Evolutionary conservation across 2,113 vertebrate genomes (phyloP), one percentile per base, ranked within the genome.

Genomic region (Eurypyga helias): DNA sequence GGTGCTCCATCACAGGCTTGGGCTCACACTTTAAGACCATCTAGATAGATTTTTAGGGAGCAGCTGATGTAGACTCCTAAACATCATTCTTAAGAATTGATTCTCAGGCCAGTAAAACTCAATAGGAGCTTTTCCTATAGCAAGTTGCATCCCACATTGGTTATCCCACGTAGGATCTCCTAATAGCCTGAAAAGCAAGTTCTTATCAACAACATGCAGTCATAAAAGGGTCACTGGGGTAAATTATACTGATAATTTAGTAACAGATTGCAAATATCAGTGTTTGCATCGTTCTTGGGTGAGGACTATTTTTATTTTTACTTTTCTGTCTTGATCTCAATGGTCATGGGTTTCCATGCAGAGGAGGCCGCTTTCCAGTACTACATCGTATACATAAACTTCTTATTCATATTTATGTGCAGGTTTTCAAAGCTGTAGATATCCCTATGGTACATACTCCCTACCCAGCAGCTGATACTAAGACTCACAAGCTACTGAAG

Each of bases 1-100:
- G 3, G 12, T 24, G 28, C 5, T 49, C 24, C 61, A 0, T 14
- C 2, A 1, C 20, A 86, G 38, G 38, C 5, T 33, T 64, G 24
- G 26, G 38, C 4, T 34, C 29, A 33, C 3, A 7, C 16, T 61
- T 49, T 15, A 61, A 57, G 28, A 33, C 5, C 61, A 82, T 55
- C 76, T 1, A 75, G 16, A 19, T 21, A 21, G 34, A 79, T 58
- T 66, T 92, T 90, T 48, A 60, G 41, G 20, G 18, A 86, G 16
- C 12, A 86, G 49, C 6, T 87, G 54, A 60, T 28, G 26, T 5
- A 54, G 18, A 66, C 17, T 65, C 25, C 69, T n/a, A 84, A 61
- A 80, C 17, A 73, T 51, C 3, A 4, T 66, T 65, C 34, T 83
- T 51, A 41, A 70, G 34, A 77, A 69, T 20, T 12, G 25, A 12